Base-by-base conservation (phyloP, 1,140 invertebrate species). In the Aphaenogaster rudis region DNA sequence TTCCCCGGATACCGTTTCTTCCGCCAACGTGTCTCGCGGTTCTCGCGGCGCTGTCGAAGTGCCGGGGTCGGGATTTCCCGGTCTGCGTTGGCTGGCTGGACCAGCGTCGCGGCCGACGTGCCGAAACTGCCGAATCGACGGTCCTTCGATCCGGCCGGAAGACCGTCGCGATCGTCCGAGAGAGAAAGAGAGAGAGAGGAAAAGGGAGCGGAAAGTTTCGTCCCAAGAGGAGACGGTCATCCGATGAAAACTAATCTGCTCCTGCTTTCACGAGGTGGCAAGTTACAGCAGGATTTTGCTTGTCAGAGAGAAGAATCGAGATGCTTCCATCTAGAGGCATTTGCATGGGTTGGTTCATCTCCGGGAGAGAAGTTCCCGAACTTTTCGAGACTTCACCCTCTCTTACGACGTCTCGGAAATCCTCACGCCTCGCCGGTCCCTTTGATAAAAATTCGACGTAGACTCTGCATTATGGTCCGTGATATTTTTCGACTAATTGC, bases 111-210 rank as follows among this genome's bases (percentile, higher is more conserved):
- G 59, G 28, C 17, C 33, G 81, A 91, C 88, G 88, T 87, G 88
- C 76, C 52, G 4, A 39, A 88, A 91, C 64, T 89, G 45, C 50
- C 50, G 78, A 88, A 90, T n/a, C 69, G 48, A 3, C 3, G 42
- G 54, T 74, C 28, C 33, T 50, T 50, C 54, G 39, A 59, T 52
- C 9, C 36, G 28, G 15, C 17, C n/a, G 17, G 36, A 81, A 57
- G 36, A 13, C 77, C 76, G 21, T 42, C 36, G 50, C 36, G 42
- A 9, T 36, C 61, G 3, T 2, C 15, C 33, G 45, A 33, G 33
- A 33, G 21, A 28, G 21, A 42, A 36, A 13, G 9, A 33, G 17
- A 17, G 9, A 21, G 11, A 6, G 0, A 52, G 28, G 11, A 21
- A 8, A 4, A 36, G 1, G 28, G 17, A 36, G 64, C 8, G 21